A percentile compares a stretch with the other conserved stretches of the same genome.
phyloP scores from a whole-genome alignment of 1,140 invertebrate species.

The Alviniconcha marisindica region DNA sequence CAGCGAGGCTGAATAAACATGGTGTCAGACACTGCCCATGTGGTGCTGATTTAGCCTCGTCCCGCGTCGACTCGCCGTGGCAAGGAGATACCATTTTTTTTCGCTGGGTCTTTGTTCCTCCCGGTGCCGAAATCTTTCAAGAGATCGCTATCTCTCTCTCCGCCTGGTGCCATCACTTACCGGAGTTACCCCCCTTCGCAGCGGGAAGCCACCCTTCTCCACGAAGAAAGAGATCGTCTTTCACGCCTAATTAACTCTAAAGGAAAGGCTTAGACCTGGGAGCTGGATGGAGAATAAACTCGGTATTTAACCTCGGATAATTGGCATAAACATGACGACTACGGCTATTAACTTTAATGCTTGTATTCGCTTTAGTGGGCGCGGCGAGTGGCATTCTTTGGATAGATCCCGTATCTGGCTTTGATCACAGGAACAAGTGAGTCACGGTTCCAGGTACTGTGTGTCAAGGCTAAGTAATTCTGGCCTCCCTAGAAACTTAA shows the following conservation, averaged over 20 bases:
- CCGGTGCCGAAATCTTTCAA: slow-evolving; percentile 5
- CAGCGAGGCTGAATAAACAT: slow-evolving; percentile 37
- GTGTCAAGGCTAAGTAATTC: too few species aligned
- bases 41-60: slow-evolving; percentile 33
- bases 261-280: slow-evolving; percentile 20
- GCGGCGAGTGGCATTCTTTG: background rate
- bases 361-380: slow-evolving; percentile 5
- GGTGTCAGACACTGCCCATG: slow-evolving; percentile 42
- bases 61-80: background rate
- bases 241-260: slow-evolving; percentile 27
- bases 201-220: slow-evolving; percentile 8
- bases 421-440: slow-evolving; percentile 10
- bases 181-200: slow-evolving; percentile 21
- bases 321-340: slow-evolving; percentile 34
- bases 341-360: background rate
- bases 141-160: slow-evolving; percentile 32
- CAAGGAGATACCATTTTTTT: slow-evolving; percentile 14
- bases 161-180: slow-evolving; percentile 8
- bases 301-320: slow-evolving; percentile 24
- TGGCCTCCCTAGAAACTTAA: too few species aligned
- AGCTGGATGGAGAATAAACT: slow-evolving; percentile 7
- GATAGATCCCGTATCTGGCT: background rate
- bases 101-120: slow-evolving; percentile 34
- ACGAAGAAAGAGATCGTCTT: slow-evolving; percentile 19
- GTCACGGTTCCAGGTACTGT: too few species aligned